These are phyloP conservation scores for Campoplex nolae DNA, from an alignment of 2,888 invertebrate genomes.

Conservation along the genomic window DNA sequence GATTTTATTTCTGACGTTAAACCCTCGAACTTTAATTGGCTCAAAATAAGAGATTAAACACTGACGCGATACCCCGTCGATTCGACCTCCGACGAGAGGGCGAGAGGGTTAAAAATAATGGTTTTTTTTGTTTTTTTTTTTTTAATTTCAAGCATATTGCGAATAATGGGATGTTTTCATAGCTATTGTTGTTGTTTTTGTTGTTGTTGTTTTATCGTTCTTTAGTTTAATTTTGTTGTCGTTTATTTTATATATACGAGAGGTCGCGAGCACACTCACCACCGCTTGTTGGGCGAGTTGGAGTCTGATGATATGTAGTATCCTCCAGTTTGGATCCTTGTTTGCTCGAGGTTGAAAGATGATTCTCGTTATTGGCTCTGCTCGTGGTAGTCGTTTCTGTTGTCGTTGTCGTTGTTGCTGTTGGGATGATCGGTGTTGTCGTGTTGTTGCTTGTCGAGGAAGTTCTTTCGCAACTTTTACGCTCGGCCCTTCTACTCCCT, in stretches of 20 bases:
- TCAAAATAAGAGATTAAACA: conserved; percentile 61
- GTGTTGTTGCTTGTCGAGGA: conserved; percentile 5
- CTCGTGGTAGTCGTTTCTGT: conserved; percentile 45
- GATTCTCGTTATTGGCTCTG: conserved; percentile 68
- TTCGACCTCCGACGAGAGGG: conserved; percentile 70
- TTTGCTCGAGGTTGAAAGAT: conserved; percentile 67
- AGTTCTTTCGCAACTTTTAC: conserved; percentile 40
- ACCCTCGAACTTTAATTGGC: background rate
- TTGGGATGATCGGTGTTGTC: conserved; percentile 40
- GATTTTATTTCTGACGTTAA: background rate
- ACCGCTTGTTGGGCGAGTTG: conserved; percentile 57
- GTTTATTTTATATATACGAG: conserved; percentile 67
- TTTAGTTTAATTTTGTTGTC: conserved; percentile 40
- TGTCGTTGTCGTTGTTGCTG: conserved; percentile 33
- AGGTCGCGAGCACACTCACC: conserved; percentile 70
- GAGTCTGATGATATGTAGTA: conserved; percentile 57
- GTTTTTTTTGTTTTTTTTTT: background rate
- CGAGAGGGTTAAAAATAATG: conserved; percentile 57
- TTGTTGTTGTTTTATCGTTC: background rate
- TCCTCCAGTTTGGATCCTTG: conserved; percentile 61
- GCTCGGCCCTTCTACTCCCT: conserved; percentile 56
- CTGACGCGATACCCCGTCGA: conserved; percentile 70
- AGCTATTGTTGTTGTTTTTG: conserved; percentile 57
- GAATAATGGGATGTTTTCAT: conserved; percentile 34
- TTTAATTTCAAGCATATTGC: conserved; percentile 2